Evolutionary conservation across 1,140 invertebrate genomes (phyloP).

Genomic region (Danaus melanippus): DNA sequence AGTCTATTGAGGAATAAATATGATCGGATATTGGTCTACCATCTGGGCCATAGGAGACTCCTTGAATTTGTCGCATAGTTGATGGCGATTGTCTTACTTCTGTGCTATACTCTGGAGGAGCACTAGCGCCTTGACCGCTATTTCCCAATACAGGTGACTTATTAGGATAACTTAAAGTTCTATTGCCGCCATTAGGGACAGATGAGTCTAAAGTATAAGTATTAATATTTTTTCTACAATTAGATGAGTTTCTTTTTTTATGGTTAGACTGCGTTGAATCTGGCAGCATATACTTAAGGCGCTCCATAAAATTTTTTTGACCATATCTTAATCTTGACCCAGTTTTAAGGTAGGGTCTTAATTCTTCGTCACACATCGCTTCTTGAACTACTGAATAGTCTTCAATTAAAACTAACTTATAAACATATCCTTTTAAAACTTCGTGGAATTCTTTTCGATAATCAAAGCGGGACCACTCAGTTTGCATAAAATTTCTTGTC

Average conservation of each 20-base stretch:
- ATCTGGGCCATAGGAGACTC: constrained; percentile 58
- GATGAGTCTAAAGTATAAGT: constrained; percentile 81
- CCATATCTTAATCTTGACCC: constrained; percentile 88
- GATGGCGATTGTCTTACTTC: constrained; percentile 64
- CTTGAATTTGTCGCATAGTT: constrained; percentile 66
- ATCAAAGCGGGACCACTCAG: constrained; percentile 89
- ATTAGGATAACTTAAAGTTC: constrained; percentile 66
- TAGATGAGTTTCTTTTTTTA: constrained; percentile 50
- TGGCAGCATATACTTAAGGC: constrained; percentile 90
- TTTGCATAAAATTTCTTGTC: constrained; percentile 88
- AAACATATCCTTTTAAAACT: constrained; percentile 84
- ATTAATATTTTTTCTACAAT: constrained; percentile 83
- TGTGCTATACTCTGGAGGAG: constrained; percentile 67
- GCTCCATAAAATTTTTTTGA: constrained; percentile 93
- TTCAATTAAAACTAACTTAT: constrained; percentile 90
- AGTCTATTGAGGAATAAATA: constrained; percentile 90
- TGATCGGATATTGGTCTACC: constrained; percentile 85
- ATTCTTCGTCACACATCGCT: constrained; percentile 87
- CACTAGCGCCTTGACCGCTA: constrained; percentile 64
- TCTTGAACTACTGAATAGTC: constrained; percentile 81
- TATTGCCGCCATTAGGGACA: constrained; percentile 73
- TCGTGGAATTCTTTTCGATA: constrained; percentile 89
- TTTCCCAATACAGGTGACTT: constrained; percentile 62
- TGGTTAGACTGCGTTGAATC: constrained; percentile 62
- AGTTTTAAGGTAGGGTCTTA: constrained; percentile 90